Conservation (phyloP, 64 coral and sea anemone species). For the Montipora sp. region DNA sequence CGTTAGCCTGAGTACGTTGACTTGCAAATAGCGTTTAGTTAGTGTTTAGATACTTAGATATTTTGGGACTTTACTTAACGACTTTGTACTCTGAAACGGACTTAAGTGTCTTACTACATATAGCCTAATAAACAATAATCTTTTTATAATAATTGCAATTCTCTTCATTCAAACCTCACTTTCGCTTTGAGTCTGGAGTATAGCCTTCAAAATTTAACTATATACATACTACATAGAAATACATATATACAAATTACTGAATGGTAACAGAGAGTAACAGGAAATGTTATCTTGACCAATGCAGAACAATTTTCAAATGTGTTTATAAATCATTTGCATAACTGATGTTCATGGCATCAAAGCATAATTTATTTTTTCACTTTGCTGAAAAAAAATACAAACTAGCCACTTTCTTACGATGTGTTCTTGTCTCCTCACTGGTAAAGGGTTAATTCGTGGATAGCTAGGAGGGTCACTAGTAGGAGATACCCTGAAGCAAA, state of each 20-base stretch:
- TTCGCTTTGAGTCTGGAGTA: background rate
- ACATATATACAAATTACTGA: background rate
- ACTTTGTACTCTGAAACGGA: too few relatives aligned
- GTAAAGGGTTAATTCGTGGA: slow-evolving; percentile 55
- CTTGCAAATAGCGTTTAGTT: slow-evolving; percentile 12
- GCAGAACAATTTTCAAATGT: background rate
- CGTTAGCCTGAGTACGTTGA: background rate
- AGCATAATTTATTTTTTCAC: background rate
- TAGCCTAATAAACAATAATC: background rate
- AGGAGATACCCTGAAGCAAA: slow-evolving; percentile 57
- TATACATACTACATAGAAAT: background rate
- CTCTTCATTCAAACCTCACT: background rate
- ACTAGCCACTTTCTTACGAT: background rate
- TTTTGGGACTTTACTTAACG: too few relatives aligned
- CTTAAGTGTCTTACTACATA: background rate
- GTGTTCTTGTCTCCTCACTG: background rate
- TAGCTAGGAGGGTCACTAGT: slow-evolving; percentile 44
- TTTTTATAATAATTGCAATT: background rate
- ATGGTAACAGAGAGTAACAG: background rate
- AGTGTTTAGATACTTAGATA: background rate
- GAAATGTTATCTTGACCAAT: background rate
- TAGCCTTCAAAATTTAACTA: background rate
- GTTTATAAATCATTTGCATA: background rate
- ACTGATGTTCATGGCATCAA: background rate
- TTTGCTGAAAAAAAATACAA: background rate